Percentiles rank a stretch among this genome's conserved stretches.
These are phyloP conservation scores for Cichladusa arquata DNA, from an alignment of 2,113 vertebrate genomes.

Conservation along the genomic window DNA sequence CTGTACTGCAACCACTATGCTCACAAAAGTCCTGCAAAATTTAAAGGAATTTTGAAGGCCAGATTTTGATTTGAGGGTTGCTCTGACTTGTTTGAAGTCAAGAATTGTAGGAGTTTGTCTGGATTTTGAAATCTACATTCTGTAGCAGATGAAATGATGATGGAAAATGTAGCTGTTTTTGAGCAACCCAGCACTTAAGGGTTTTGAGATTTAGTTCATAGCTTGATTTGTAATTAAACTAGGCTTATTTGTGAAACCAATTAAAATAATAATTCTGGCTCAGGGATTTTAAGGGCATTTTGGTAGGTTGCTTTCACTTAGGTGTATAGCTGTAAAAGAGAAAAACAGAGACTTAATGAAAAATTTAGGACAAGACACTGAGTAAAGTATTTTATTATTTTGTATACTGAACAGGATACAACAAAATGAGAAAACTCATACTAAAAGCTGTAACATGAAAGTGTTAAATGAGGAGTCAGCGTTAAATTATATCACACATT, in stretches of 20 bases:
- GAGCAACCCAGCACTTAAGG: not conserved
- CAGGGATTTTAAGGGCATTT: not conserved
- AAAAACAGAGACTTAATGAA: not conserved
- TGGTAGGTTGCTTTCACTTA: not conserved
- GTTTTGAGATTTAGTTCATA: not conserved
- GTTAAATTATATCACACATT: not conserved
- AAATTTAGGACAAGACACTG: not conserved
- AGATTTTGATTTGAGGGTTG: not conserved
- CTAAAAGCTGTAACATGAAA: not conserved
- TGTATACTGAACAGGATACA: not conserved
- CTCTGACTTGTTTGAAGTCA: not conserved
- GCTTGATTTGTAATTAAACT: not conserved
- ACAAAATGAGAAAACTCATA: not conserved
- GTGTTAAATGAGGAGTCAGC: not conserved
- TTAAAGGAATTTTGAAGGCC: not conserved
- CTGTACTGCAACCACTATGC: not conserved
- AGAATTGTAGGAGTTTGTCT: not conserved
- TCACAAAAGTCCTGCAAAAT: not conserved
- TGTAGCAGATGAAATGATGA: not conserved
- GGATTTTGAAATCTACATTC: not conserved
- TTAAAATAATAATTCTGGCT: not conserved
- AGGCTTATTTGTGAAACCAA: not conserved
- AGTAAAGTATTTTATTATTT: not conserved
- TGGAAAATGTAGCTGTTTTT: not conserved
- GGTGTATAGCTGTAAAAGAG: not conserved